Conservation (phyloP, 2,797 vertebrate species). For the Liasis olivaceus region DNA sequence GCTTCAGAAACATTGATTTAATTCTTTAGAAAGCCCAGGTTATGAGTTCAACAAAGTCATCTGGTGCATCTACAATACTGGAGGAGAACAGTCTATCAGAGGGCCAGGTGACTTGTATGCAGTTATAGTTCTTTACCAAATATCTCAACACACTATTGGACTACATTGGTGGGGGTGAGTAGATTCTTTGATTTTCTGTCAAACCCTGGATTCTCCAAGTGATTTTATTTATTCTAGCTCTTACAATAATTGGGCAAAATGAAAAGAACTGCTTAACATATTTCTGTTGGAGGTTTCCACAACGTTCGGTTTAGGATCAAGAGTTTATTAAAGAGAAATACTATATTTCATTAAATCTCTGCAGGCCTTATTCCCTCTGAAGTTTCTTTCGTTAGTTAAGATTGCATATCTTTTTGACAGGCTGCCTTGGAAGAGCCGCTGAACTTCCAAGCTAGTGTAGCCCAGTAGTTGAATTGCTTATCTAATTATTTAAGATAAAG, state of each 20-base stretch:
- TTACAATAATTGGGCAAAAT: not conserved
- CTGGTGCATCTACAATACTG: not conserved
- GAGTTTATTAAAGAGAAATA: no score
- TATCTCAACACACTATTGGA: not conserved
- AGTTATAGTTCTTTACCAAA: constrained; percentile 27
- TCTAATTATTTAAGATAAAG: not conserved
- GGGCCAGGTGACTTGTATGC: not conserved
- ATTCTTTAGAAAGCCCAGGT: not conserved
- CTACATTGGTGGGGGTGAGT: not conserved
- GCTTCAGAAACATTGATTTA: constrained; percentile 4
- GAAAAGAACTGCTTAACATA: no score
- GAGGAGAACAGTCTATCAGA: constrained; percentile 10
- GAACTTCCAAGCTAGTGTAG: not conserved
- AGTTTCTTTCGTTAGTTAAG: not conserved
- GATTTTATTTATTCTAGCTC: not conserved
- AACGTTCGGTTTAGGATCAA: not conserved
- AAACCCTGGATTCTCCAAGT: not conserved
- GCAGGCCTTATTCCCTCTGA: not conserved
- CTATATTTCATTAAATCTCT: not conserved
- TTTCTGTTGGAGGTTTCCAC: not conserved
- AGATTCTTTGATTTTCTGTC: constrained; percentile 6
- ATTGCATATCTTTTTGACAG: not conserved
- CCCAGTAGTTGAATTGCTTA: not conserved
- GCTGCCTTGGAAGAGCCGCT: not conserved
- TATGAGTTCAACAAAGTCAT: not conserved